phyloP scores from a whole-genome alignment of 2,797 vertebrate species.

The Lacerta bilineata region DNA sequence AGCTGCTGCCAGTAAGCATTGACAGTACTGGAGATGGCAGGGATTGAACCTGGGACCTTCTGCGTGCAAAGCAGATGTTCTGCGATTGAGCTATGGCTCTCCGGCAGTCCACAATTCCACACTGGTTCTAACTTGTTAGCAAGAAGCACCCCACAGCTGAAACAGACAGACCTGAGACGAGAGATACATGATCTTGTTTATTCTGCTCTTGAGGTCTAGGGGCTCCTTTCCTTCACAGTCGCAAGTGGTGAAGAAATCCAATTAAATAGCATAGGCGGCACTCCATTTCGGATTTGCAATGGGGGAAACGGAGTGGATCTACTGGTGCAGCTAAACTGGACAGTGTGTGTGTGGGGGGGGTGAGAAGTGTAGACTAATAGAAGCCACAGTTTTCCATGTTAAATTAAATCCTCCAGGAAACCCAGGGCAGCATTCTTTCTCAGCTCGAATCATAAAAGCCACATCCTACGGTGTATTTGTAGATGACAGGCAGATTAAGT shows the following conservation, averaged over 20 bases:
- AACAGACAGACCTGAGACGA: background rate
- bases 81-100: background rate
- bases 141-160: background rate
- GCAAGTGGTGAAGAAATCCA: slow-evolving; percentile 23
- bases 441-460: background rate
- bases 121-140: slow-evolving; percentile 4
- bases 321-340: background rate
- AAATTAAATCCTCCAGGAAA: slow-evolving; percentile 67
- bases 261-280: rapidly evolving
- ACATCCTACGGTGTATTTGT: slow-evolving; percentile 59
- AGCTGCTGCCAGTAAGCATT: too few relatives aligned
- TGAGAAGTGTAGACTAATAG: slow-evolving; percentile 51
- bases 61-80: too few relatives aligned
- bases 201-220: rapidly evolving
- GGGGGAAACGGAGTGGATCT: slow-evolving; percentile 24
- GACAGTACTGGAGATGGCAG: too few relatives aligned
- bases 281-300: background rate
- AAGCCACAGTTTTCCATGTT: slow-evolving; percentile 47
- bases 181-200: background rate
- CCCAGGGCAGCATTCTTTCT: slow-evolving; percentile 32
- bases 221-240: background rate
- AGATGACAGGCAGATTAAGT: slow-evolving; percentile 55
- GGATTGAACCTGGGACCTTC: too few relatives aligned
- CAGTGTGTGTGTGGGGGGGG: slow-evolving; percentile 31
- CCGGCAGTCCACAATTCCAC: background rate